Base-by-base conservation (phyloP, 37 sponge, comb jelly and placozoan genomes). In the Amphimedon queenslandica region DNA sequence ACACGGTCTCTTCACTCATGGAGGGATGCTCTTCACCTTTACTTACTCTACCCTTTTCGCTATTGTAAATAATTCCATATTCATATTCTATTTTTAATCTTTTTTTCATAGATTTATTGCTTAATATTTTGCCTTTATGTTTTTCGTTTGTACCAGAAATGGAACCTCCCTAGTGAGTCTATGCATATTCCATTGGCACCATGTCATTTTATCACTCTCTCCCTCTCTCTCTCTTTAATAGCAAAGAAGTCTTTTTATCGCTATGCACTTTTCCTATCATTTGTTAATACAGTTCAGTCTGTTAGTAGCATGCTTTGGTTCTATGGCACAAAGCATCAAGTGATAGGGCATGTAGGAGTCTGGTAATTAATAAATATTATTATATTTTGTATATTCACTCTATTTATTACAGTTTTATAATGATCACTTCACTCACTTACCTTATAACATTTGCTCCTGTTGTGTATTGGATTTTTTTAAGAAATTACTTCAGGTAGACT, bases 401-500 rank as follows among this genome's bases (percentile, higher is more conserved):
- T n/a, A n/a, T n/a, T n/a, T n/a, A n/a, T n/a, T n/a, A 43, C 84
- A 86, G 86, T 66, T 27, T 86, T 2, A 79, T 66, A 41, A 37
- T 64, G 1, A 66, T 77, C 24, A 75, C 84, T 3, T 79, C 75
- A 41, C n/a, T 80, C 21, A 69, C 79, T 33, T 89, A 89, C 63
- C 40, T 73, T 55, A 75, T 58, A 11, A 79, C 85, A 0, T 84
- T 84, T 83, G 85, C 85, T 24, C 90, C 90, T 2, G 76, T 89
- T 58, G 82, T 84, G 10, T 89, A 84, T 67, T 89, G 90, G 90
- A 89, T 89, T 41, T 89, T 89, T 63, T 67, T 89, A 18, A 80
- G 77, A 40, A 82, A 82, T 43, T 89, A 80, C 66, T 84, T 89
- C 73, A 79, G 86, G 86, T 85, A 37, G 28, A 34, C 53, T 13